Conservation (phyloP, 2,888 invertebrate species). For the Diplolepis rosae region DNA sequence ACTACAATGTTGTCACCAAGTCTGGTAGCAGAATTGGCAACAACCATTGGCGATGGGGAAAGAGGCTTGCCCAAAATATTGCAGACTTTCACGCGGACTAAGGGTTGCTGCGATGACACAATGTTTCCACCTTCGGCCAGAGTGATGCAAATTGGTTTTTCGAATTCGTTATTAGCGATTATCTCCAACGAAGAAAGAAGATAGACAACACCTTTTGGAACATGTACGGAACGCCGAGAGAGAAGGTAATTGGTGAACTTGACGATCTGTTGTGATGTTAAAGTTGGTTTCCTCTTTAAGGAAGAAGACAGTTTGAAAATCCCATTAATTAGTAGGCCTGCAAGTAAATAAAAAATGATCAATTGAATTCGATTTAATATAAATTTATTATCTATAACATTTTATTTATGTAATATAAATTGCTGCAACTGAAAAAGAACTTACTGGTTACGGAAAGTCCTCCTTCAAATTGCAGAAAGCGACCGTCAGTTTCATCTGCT, state of each 20-base stretch:
- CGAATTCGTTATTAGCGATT: slow-evolving; percentile 82
- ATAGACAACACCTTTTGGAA: slow-evolving; percentile 87
- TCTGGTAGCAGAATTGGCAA: slow-evolving; percentile 85
- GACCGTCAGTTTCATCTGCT: slow-evolving; percentile 95
- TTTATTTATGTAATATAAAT: background rate
- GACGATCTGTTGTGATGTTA: slow-evolving; percentile 85
- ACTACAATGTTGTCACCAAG: slow-evolving; percentile 85
- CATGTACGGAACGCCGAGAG: slow-evolving; percentile 91
- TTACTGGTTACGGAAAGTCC: slow-evolving; percentile 84
- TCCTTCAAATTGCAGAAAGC: slow-evolving; percentile 93
- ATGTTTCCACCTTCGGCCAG: slow-evolving; percentile 84
- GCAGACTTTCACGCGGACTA: slow-evolving; percentile 82
- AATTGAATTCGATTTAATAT: no score
- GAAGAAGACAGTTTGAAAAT: slow-evolving; percentile 79
- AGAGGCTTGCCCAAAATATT: slow-evolving; percentile 85
- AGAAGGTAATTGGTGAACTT: slow-evolving; percentile 94
- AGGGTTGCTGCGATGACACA: slow-evolving; percentile 84
- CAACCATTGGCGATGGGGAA: slow-evolving; percentile 79
- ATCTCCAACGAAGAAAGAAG: slow-evolving; percentile 86
- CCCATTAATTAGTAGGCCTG: slow-evolving; percentile 78
- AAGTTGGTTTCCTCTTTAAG: slow-evolving; percentile 80
- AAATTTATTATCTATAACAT: background rate
- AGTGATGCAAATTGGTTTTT: slow-evolving; percentile 86
- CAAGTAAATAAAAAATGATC: slow-evolving; percentile 36
- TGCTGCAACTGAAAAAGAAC: slow-evolving; percentile 43